phyloP scores from a whole-genome alignment of 2,113 vertebrate genomes.

The Crypturellus undulatus region DNA sequence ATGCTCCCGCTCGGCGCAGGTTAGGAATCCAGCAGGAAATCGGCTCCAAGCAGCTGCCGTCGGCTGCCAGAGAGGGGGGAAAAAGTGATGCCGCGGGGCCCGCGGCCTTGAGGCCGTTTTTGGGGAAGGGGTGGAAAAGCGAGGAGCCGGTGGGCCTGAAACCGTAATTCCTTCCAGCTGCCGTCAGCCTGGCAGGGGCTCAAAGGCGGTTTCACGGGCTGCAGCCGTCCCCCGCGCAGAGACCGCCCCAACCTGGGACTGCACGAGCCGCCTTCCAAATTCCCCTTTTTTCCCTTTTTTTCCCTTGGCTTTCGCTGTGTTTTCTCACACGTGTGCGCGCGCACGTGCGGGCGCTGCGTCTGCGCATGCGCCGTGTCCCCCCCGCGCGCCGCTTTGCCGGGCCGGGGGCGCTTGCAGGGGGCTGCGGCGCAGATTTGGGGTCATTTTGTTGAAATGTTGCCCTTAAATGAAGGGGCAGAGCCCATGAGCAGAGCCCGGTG shows the following conservation, averaged over 20 bases:
- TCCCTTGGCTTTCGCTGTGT: constrained; percentile 36
- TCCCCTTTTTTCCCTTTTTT: neutral
- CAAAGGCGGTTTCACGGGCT: constrained; percentile 77
- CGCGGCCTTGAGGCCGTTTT: neutral
- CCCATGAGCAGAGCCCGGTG: neutral
- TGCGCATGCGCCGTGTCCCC: neutral
- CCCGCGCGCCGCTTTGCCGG: neutral
- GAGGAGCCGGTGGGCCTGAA: constrained; percentile 57
- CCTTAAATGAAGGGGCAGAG: neutral
- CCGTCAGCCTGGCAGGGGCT: constrained; percentile 73
- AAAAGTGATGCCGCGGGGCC: constrained; percentile 43
- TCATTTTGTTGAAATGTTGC: rapidly evolving
- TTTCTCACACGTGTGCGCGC: neutral
- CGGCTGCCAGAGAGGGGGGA: neutral
- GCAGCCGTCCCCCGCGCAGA: constrained; percentile 23
- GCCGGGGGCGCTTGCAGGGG: neutral
- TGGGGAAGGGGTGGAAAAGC: constrained; percentile 23
- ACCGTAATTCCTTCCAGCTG: constrained; percentile 76
- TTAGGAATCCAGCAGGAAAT: neutral
- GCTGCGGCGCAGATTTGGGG: neutral
- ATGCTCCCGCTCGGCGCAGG: constrained; percentile 25
- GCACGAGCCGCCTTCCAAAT: constrained; percentile 60
- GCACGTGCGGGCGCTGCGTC: neutral
- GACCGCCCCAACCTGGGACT: constrained; percentile 45
- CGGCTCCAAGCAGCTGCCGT: neutral